Evolutionary conservation across 2,888 invertebrate species (phyloP).

Genomic region (Gymnocheta viridis): DNA sequence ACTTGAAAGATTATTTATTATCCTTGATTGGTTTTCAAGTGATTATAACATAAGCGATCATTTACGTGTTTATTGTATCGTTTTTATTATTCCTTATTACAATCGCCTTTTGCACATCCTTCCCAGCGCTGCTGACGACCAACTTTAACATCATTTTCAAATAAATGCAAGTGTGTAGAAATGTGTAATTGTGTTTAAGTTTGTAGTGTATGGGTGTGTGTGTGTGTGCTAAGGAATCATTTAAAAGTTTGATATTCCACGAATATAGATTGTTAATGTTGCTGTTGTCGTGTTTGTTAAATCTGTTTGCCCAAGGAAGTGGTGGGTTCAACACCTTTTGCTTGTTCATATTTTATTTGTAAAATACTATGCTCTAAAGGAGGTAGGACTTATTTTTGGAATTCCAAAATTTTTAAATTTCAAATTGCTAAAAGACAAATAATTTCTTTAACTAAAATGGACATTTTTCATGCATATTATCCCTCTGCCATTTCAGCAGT

Average conservation of each 20-base stretch:
- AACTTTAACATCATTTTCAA: constrained; percentile 41
- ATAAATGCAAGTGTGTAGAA: not conserved
- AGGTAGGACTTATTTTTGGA: not conserved
- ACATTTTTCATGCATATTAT: not conserved
- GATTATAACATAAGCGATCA: constrained; percentile 81
- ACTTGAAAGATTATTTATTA: constrained; percentile 81
- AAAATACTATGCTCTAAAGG: constrained; percentile 24
- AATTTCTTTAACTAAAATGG: not conserved
- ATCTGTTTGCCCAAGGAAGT: constrained; percentile 59
- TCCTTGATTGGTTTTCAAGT: constrained; percentile 82
- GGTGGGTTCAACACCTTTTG: constrained; percentile 67
- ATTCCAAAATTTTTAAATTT: not conserved
- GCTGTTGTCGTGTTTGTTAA: constrained; percentile 30
- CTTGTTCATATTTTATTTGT: constrained; percentile 56
- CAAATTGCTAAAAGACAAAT: not conserved
- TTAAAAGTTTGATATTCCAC: constrained; percentile 74
- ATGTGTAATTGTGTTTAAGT: no score
- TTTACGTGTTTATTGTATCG: constrained; percentile 71
- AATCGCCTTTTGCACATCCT: not conserved
- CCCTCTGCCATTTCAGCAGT: not conserved
- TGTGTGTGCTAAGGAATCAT: constrained; percentile 73
- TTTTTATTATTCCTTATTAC: constrained; percentile 64
- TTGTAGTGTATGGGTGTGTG: not conserved
- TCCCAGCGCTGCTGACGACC: not conserved
- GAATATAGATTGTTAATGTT: constrained; percentile 49